Percentiles rank a stretch among this genome's conserved stretches.
phyloP scores from a whole-genome alignment of 2,888 invertebrate genomes.

The Eulithis testata region DNA sequence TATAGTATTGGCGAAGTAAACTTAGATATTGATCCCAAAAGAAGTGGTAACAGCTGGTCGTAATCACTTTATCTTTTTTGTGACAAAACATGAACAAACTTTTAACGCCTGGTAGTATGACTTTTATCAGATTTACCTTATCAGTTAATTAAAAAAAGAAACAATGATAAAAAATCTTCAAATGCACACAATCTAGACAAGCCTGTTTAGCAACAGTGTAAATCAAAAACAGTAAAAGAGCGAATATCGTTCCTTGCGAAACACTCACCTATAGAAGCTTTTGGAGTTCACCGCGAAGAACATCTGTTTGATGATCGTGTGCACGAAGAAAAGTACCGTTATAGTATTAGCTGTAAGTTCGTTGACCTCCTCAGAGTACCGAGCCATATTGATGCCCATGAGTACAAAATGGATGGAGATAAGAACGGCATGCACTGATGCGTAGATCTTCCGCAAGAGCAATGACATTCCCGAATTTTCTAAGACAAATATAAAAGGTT shows the following conservation, averaged over 20 bases:
- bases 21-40: too few relatives aligned
- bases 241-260: conserved; percentile 5
- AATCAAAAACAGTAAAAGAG: conserved; percentile 5
- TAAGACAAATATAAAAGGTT: conserved; percentile 39
- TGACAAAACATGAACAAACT: too few relatives aligned
- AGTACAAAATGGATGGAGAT: conserved; percentile 86
- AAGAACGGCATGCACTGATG: conserved; percentile 85
- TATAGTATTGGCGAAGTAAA: too few relatives aligned
- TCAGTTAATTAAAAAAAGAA: too few relatives aligned
- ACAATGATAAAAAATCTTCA: too few relatives aligned
- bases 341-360: conserved; percentile 91
- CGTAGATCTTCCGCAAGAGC: conserved; percentile 86
- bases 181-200: too few relatives aligned
- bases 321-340: conserved; percentile 92
- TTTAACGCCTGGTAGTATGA: too few relatives aligned
- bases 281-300: conserved; percentile 91
- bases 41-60: too few relatives aligned
- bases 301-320: conserved; percentile 89
- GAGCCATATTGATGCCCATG: conserved; percentile 87
- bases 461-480: conserved; percentile 76
- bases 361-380: conserved; percentile 90
- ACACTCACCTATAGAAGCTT: conserved; percentile 88
- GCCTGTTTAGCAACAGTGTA: neutral
- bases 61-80: too few relatives aligned
- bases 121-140: too few relatives aligned